A percentile compares a stretch with the other conserved stretches of the same genome.
phyloP scores from a whole-genome alignment of 2,113 vertebrate genomes.

The Butorides virescens region DNA sequence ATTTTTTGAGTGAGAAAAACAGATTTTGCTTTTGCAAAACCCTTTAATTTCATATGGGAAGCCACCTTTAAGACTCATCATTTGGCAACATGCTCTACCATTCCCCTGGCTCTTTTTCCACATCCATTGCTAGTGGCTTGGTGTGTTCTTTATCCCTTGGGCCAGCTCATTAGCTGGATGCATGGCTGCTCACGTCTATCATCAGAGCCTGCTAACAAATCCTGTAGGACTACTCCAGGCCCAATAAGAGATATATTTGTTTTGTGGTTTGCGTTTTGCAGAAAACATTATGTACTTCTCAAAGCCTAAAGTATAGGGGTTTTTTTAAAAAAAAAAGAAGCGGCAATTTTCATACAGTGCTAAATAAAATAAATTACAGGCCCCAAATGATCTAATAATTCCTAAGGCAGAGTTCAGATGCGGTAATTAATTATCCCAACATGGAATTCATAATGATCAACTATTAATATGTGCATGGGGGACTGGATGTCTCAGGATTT shows the following conservation, averaged over 20 bases:
- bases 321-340: neutral
- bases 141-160: constrained; percentile 53
- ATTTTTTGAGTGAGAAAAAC: constrained; percentile 53
- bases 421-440: constrained; percentile 59
- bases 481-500: constrained; percentile 67
- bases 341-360: constrained; percentile 47
- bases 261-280: constrained; percentile 57
- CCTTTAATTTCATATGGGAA: constrained; percentile 48
- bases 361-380: constrained; percentile 63
- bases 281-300: constrained; percentile 44
- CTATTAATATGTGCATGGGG: constrained; percentile 65
- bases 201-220: constrained; percentile 53
- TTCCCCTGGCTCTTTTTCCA: constrained; percentile 34
- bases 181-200: constrained; percentile 48
- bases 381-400: constrained; percentile 61
- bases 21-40: constrained; percentile 38
- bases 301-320: neutral
- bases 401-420: constrained; percentile 56
- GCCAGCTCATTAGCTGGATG: constrained; percentile 63
- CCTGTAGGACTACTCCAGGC: constrained; percentile 39
- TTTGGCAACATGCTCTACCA: constrained; percentile 7
- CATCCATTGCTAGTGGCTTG: constrained; percentile 45
- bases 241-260: constrained; percentile 56
- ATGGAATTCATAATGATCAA: constrained; percentile 61
- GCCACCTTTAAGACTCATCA: constrained; percentile 60